Percentiles rank a stretch among this genome's conserved stretches.
These are phyloP conservation scores for Atractosteus spatula DNA, from an alignment of 2,113 vertebrate genomes.

Conservation along the genomic window DNA sequence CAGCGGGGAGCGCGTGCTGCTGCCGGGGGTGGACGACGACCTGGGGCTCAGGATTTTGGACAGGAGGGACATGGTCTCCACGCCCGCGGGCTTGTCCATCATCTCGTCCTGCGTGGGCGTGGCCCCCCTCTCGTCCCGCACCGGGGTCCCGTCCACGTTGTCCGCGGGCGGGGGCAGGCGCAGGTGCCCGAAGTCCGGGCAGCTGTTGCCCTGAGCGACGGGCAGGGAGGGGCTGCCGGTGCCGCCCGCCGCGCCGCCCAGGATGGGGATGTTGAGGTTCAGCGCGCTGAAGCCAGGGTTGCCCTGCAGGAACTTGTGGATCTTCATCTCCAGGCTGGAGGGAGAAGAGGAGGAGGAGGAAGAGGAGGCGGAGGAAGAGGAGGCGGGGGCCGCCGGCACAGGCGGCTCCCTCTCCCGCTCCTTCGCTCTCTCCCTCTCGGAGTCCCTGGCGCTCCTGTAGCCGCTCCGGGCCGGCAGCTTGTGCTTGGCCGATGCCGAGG, in stretches of 20 bases:
- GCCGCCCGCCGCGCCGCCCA: slow-evolving; percentile 55
- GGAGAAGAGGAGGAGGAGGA: slow-evolving; percentile 64
- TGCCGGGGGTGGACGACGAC: slow-evolving; percentile 65
- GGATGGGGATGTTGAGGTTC: slow-evolving; percentile 77
- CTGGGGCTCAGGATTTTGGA: slow-evolving; percentile 75
- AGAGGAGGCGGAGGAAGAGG: slow-evolving; percentile 30
- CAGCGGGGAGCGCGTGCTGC: slow-evolving; percentile 45
- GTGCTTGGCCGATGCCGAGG: slow-evolving; percentile 69
- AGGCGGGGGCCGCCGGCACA: slow-evolving; percentile 6
- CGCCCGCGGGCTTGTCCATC: slow-evolving; percentile 83
- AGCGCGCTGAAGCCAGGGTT: slow-evolving; percentile 90
- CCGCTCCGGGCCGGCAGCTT: slow-evolving; percentile 49
- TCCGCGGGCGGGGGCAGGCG: slow-evolving; percentile 66
- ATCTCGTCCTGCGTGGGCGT: slow-evolving; percentile 97
- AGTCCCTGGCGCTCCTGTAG: slow-evolving; percentile 44
- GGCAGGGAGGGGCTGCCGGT: slow-evolving; percentile 46
- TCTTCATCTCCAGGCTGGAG: slow-evolving; percentile 92
- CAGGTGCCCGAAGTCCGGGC: neutral
- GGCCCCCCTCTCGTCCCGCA: slow-evolving; percentile 87
- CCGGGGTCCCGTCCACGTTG: slow-evolving; percentile 85
- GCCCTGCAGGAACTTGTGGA: slow-evolving; percentile 95
- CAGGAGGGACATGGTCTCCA: slow-evolving; percentile 63
- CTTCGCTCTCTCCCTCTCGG: slow-evolving; percentile 44
- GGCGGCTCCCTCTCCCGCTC: slow-evolving; percentile 30
- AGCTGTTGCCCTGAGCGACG: neutral